Conservation (phyloP, 2,888 invertebrate species). For the Diplazon laetatorius region DNA sequence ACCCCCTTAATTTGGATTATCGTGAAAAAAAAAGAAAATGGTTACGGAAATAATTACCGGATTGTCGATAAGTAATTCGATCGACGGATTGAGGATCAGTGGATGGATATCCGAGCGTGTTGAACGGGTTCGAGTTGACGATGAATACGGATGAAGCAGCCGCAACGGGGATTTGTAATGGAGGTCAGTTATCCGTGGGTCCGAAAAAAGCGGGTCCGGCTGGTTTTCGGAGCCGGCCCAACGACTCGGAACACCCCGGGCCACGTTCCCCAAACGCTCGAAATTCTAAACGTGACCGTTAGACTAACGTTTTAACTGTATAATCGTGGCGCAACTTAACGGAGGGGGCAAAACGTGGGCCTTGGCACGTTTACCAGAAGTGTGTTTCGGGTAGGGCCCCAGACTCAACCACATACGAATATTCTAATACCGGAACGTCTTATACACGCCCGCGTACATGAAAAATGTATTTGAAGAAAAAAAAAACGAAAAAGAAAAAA, state of each 20-base stretch:
- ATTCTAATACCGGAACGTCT: no score
- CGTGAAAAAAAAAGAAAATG: no score
- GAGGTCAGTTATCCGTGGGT: slow-evolving; percentile 26
- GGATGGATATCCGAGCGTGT: background rate
- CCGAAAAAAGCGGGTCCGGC: background rate
- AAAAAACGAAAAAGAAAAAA: background rate
- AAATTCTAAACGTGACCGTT: slow-evolving; percentile 77
- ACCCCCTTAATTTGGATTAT: no score
- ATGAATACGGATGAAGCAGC: background rate
- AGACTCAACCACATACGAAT: slow-evolving; percentile 13
- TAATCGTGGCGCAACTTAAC: slow-evolving; percentile 69
- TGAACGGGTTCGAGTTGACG: no score
- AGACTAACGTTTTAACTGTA: slow-evolving; percentile 77
- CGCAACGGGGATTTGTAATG: slow-evolving; percentile 28
- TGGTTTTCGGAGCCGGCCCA: background rate
- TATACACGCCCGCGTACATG: no score
- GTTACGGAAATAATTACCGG: no score
- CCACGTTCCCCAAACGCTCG: slow-evolving; percentile 70
- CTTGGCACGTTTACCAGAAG: slow-evolving; percentile 40
- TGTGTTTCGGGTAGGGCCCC: slow-evolving; percentile 45
- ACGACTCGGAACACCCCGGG: slow-evolving; percentile 63
- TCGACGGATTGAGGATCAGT: background rate
- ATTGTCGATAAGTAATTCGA: no score
- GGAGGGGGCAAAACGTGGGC: no score
- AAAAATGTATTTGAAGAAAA: slow-evolving; percentile 33